Percentiles rank a stretch among this genome's conserved stretches.
Evolutionary conservation across 2,888 invertebrate species (phyloP).

Genomic region (Pyrrhia umbra): DNA sequence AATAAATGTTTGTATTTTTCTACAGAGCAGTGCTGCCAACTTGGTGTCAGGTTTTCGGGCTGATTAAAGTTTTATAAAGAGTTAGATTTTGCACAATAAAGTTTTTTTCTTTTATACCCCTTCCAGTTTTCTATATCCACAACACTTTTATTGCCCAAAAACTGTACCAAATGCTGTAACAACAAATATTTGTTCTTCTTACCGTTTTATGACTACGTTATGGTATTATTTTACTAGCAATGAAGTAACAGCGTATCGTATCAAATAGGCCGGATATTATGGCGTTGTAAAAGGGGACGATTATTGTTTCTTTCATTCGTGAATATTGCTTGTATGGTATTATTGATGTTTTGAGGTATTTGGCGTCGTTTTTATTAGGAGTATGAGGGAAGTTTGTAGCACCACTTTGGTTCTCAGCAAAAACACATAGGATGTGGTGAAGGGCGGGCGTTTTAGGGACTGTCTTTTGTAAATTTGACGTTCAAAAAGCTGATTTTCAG

Average conservation of each 20-base stretch:
- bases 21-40: no score
- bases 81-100: no score
- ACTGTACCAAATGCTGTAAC: constrained; percentile 62
- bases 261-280: constrained; percentile 58
- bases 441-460: no score
- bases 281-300: constrained; percentile 54
- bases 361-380: no score
- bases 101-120: neutral
- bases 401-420: no score
- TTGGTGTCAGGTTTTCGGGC: no score
- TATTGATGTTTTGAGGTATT: neutral
- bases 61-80: no score
- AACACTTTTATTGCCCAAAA: constrained; percentile 63
- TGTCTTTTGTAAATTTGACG: no score
- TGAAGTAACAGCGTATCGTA: constrained; percentile 53
- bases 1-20: no score
- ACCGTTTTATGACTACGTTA: constrained; percentile 71
- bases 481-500: no score
- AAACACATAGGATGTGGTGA: no score
- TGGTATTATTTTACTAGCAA: constrained; percentile 69
- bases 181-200: constrained; percentile 73
- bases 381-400: no score
- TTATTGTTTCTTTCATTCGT: constrained; percentile 65
- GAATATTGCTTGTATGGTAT: constrained; percentile 9
- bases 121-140: constrained; percentile 17